Evolutionary conservation across 2,113 vertebrate genomes (phyloP), one percentile per base, ranked within the genome.

Genomic region (Taurulus bubalis): DNA sequence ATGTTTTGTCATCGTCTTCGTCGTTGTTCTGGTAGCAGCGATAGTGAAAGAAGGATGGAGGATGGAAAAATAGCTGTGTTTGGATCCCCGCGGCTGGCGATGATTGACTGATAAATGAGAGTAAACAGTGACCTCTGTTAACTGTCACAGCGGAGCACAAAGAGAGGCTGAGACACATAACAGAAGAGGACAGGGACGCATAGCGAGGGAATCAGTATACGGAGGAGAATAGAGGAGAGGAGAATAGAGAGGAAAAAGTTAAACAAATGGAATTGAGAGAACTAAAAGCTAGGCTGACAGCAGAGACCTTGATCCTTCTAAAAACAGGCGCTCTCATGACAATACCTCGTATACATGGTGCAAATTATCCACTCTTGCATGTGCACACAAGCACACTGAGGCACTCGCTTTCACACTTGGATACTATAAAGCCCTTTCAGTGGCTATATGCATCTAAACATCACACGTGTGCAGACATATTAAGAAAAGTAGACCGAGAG

Each of bases 41-140:
- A 49, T n/a, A 60, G 64, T 24, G 30, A 80, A 81, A 72, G 72
- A 67, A 3, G 9, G 53, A 76, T 32, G 72, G 85, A 3, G 15
- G 58, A 76, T 36, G 70, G 85, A 74, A 80, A 82, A 85, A 77
- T 36, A 26, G 34, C 74, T 26, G 36, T 47, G 77, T 79, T 85
- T 76, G 89, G 84, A 82, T 65, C 74, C 92, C 90, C 59, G 77
- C 76, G 87, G 91, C 77, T 42, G 75, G 16, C 64, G 75, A 86
- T 91, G 93, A 94, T 93, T 93, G 93, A 93, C 90, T 90, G 83
- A 92, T 92, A 93, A 95, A 94, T 89, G 91, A 92, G 90, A 91
- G 89, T 90, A 94, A 95, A 94, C 93, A 92, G 91, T 92, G 91
- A 92, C 92, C 89, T 95, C 93, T 94, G 94, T 85, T 94, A 89